phyloP scores from a whole-genome alignment of 2,797 vertebrate genomes.

The Scolopax rusticola region DNA sequence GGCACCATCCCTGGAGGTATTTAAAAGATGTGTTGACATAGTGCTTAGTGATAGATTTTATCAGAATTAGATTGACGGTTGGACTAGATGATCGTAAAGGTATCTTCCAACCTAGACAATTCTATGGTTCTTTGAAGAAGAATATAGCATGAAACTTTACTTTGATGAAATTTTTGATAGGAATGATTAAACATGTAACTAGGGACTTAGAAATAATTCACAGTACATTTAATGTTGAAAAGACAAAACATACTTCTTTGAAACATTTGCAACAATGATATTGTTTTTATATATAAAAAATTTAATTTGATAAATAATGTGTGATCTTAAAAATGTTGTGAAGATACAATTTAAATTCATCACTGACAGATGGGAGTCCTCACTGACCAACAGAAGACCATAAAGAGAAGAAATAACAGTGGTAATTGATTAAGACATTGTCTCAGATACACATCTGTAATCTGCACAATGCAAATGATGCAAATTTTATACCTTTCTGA shows the following conservation, averaged over 20 bases:
- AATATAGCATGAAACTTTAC: neutral
- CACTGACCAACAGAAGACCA: neutral
- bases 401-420: neutral
- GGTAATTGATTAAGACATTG: neutral
- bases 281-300: neutral
- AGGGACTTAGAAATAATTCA: neutral
- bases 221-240: neutral
- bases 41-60: too few relatives aligned
- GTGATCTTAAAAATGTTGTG: neutral
- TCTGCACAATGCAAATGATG: neutral
- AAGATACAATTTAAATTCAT: neutral
- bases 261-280: neutral
- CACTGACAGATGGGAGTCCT: neutral
- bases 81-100: too few relatives aligned
- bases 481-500: neutral
- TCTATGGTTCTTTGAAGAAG: neutral
- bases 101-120: too few relatives aligned
- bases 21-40: too few relatives aligned
- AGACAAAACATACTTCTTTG: neutral
- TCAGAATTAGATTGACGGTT: too few relatives aligned
- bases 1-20: too few relatives aligned
- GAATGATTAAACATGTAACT: neutral
- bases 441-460: neutral
- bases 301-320: neutral
- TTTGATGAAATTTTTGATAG: neutral